A percentile compares a stretch with the other conserved stretches of the same genome.
phyloP scores from a whole-genome alignment of 2,113 vertebrate genomes.

The Mellivora capensis region DNA sequence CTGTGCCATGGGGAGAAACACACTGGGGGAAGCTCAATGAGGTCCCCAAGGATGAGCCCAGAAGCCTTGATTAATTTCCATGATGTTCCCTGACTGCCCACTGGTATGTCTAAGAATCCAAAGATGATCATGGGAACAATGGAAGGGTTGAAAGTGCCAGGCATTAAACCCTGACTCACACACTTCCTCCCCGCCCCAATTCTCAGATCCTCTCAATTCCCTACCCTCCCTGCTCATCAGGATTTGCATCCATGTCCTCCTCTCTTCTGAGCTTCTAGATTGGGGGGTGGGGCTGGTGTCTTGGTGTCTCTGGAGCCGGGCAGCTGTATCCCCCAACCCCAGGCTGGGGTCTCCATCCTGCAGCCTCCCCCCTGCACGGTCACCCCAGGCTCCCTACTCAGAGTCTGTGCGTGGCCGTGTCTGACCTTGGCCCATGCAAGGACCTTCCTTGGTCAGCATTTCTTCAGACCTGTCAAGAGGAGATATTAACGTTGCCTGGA shows the following conservation, averaged over 20 bases:
- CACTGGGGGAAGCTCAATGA: neutral
- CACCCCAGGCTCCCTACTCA: rapidly evolving
- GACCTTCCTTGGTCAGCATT: conserved; percentile 28
- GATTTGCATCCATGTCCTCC: neutral
- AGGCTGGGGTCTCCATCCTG: rapidly evolving
- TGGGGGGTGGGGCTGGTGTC: neutral
- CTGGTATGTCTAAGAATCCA: neutral
- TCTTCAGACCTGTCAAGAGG: conserved; percentile 41
- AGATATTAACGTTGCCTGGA: conserved; percentile 9
- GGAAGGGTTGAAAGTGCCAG: too few species aligned
- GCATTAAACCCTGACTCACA: neutral
- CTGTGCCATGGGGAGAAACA: neutral
- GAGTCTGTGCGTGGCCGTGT: rapidly evolving
- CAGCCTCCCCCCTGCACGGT: too few species aligned
- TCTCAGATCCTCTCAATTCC: neutral
- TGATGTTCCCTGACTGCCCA: too few species aligned
- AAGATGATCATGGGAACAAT: neutral
- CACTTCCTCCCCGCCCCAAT: neutral
- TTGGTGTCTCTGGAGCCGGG: neutral
- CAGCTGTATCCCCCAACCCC: neutral
- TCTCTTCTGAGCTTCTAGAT: neutral
- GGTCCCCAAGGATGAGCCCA: neutral
- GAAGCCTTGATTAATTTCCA: neutral
- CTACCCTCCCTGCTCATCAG: neutral
- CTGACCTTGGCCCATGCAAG: conserved; percentile 8